These are phyloP conservation scores for Chunga burmeisteri DNA, from an alignment of 2,113 vertebrate species.

Conservation along the genomic window DNA sequence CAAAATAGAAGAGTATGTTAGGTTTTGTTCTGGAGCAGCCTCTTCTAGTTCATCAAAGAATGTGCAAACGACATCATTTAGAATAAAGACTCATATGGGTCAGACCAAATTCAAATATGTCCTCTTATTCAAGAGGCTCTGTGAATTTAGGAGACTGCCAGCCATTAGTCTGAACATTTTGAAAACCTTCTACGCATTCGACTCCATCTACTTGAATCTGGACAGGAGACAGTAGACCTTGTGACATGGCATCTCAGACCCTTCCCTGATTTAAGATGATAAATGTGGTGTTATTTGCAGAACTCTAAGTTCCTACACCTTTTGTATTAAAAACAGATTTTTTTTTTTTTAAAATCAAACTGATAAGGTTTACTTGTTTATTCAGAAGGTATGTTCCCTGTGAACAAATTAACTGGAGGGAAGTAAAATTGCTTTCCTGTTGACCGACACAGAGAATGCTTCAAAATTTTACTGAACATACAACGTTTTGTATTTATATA, in stretches of 20 bases:
- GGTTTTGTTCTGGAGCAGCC: neutral
- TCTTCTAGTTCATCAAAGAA: neutral
- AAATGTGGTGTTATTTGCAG: neutral
- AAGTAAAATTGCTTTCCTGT: constrained; percentile 22
- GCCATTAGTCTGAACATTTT: neutral
- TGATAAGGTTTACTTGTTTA: neutral
- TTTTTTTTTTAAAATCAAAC: neutral
- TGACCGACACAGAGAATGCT: neutral
- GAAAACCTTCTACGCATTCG: neutral
- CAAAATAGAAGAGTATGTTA: neutral
- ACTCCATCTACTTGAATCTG: neutral
- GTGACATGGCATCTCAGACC: neutral
- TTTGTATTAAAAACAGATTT: neutral
- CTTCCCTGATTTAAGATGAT: neutral
- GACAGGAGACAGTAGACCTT: neutral
- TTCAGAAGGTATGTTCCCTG: neutral
- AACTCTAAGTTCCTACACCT: neutral
- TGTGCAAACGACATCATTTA: neutral
- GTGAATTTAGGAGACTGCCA: neutral
- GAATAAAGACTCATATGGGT: neutral
- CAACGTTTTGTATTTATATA: neutral
- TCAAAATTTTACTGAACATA: neutral
- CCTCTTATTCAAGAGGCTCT: neutral
- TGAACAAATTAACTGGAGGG: neutral
- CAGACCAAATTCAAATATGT: neutral